Evolutionary conservation across 1,140 invertebrate species (phyloP).

Genomic region (Heliconius hermathena): DNA sequence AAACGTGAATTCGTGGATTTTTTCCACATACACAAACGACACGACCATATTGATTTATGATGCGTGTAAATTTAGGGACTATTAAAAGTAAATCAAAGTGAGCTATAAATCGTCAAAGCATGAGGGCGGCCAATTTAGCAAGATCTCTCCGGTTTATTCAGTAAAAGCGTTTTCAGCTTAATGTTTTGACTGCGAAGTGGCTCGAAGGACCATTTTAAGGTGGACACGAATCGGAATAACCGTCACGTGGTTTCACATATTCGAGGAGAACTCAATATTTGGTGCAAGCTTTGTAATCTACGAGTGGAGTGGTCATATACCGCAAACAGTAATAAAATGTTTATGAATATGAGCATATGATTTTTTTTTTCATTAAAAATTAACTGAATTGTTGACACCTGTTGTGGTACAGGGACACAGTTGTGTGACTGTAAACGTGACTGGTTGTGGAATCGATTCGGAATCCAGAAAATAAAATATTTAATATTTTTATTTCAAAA

Average conservation of each 20-base stretch:
- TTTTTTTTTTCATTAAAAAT: not conserved
- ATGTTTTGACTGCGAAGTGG: conserved; percentile 32
- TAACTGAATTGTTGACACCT: too few species aligned
- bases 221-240: conserved; percentile 24
- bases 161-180: conserved; percentile 24
- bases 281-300: conserved; percentile 14
- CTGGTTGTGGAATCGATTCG: too few species aligned
- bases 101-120: conserved; percentile 42
- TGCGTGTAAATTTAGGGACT: conserved; percentile 21
- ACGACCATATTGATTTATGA: conserved; percentile 32
- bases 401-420: too few species aligned
- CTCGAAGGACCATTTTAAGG: conserved; percentile 9
- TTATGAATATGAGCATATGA: not conserved
- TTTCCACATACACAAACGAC: not conserved
- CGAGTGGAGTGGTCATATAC: conserved; percentile 23
- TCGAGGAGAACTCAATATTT: conserved; percentile 12
- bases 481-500: not conserved
- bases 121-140: conserved; percentile 22
- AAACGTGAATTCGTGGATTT: not conserved
- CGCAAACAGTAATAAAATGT: conserved; percentile 1
- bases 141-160: conserved; percentile 19
- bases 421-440: too few species aligned
- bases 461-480: not conserved
- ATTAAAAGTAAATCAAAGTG: conserved; percentile 43
- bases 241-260: conserved; percentile 31